Conservation (phyloP, 2,797 vertebrate genomes). For the Gymnoscopelus microlampas region DNA sequence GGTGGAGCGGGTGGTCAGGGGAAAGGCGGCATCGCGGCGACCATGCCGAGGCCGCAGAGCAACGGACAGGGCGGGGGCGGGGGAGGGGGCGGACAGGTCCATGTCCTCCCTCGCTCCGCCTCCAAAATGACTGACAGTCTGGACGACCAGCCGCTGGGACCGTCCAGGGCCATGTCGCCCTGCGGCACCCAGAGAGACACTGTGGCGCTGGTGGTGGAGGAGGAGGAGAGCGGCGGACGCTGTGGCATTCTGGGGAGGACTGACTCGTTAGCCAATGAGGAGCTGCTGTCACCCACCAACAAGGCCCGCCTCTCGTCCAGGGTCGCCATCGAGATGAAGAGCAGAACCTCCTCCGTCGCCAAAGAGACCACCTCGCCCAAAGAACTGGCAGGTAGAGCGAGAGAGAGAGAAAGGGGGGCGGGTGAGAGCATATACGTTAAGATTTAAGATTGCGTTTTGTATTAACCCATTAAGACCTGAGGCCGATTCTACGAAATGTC, state of each 20-base stretch:
- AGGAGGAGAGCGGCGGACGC: conserved; percentile 57
- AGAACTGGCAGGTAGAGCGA: conserved; percentile 72
- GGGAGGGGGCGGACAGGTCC: conserved; percentile 62
- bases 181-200: conserved; percentile 77
- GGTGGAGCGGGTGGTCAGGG: conserved; percentile 75
- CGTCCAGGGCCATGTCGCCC: conserved; percentile 68
- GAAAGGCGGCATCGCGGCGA: conserved; percentile 63
- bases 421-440: no score
- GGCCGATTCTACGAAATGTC: no score
- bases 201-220: conserved; percentile 77
- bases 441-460: no score
- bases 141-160: conserved; percentile 69
- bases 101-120: conserved; percentile 74
- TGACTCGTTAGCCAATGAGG: conserved; percentile 73
- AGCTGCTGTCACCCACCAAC: conserved; percentile 78
- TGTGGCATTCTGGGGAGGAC: conserved; percentile 64
- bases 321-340: conserved; percentile 83
- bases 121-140: conserved; percentile 82
- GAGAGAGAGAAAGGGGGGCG: no score
- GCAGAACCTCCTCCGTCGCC: conserved; percentile 74
- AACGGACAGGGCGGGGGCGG: conserved; percentile 73
- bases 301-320: conserved; percentile 78
- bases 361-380: conserved; percentile 78
- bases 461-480: no score
- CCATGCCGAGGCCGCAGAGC: conserved; percentile 69